A percentile compares a stretch with the other conserved stretches of the same genome.
Conservation (phyloP, 2,113 vertebrate genomes). For the Ammospiza caudacuta region DNA sequence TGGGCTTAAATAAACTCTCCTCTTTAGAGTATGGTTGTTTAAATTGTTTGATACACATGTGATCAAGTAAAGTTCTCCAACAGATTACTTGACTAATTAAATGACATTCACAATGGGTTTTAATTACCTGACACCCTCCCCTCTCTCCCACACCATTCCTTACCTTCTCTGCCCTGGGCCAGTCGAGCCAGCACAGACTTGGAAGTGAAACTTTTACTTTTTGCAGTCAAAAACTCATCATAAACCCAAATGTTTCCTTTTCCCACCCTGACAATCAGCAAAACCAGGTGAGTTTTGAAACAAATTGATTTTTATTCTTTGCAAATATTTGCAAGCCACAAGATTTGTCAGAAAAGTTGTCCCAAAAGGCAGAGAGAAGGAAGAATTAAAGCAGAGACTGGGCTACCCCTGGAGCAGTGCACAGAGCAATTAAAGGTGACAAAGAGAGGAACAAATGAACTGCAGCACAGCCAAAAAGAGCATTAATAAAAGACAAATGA, state of each 20-base stretch:
- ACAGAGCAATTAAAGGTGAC: neutral
- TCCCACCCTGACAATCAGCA: neutral
- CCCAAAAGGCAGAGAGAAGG: slow-evolving; percentile 12
- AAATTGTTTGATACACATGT: neutral
- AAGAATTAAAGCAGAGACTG: neutral
- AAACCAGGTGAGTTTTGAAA: neutral
- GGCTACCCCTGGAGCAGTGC: neutral
- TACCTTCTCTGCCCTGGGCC: neutral
- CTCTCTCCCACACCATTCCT: neutral
- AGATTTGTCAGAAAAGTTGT: slow-evolving; percentile 9
- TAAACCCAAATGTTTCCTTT: neutral
- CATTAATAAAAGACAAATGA: neutral
- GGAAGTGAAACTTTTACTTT: neutral
- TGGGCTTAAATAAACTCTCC: neutral
- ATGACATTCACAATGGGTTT: accelerated
- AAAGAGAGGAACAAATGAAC: neutral
- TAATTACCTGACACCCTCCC: neutral
- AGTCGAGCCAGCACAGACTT: accelerated
- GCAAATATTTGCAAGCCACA: slow-evolving; percentile 48
- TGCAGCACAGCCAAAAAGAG: neutral
- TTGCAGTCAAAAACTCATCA: neutral
- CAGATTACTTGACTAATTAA: neutral
- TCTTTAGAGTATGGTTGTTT: neutral
- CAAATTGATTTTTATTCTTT: slow-evolving; percentile 41
- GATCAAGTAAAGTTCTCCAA: neutral